phyloP scores from a whole-genome alignment of 1,140 invertebrate species.

The Saccostrea glomerata region DNA sequence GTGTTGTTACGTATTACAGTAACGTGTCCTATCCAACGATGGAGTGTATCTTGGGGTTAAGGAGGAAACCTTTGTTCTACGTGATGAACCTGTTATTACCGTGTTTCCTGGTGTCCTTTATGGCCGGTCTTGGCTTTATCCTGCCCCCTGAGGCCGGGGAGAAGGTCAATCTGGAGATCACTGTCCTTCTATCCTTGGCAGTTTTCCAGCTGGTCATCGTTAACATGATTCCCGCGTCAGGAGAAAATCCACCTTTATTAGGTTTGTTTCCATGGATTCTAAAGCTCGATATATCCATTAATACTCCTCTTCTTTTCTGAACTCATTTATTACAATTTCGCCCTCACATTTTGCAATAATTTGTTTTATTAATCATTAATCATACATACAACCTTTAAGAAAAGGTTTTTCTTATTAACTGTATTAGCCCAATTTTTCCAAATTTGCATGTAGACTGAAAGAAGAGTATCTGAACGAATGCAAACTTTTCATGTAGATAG shows the following conservation, averaged over 20 bases:
- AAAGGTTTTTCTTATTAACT: too few species aligned
- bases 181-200: constrained; percentile 77
- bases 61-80: constrained; percentile 65
- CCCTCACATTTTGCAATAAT: too few species aligned
- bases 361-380: too few species aligned
- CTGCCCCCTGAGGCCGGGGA: constrained; percentile 73
- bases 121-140: neutral
- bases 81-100: constrained; percentile 35
- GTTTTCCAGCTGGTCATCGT: constrained; percentile 78
- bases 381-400: too few species aligned
- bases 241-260: constrained; percentile 86
- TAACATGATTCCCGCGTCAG: constrained; percentile 85
- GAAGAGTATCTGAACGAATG: too few species aligned
- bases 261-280: constrained; percentile 70
- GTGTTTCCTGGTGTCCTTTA: neutral
- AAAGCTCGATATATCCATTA: too few species aligned
- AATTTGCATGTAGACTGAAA: too few species aligned
- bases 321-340: too few species aligned
- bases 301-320: too few species aligned
- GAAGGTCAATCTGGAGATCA: constrained; percentile 77
- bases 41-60: constrained; percentile 60
- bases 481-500: too few species aligned
- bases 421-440: too few species aligned
- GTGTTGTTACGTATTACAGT: constrained; percentile 83
- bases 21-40: constrained; percentile 79